Base-by-base conservation (phyloP, 2,888 invertebrate genomes). In the Dicyrtoma fusca region DNA sequence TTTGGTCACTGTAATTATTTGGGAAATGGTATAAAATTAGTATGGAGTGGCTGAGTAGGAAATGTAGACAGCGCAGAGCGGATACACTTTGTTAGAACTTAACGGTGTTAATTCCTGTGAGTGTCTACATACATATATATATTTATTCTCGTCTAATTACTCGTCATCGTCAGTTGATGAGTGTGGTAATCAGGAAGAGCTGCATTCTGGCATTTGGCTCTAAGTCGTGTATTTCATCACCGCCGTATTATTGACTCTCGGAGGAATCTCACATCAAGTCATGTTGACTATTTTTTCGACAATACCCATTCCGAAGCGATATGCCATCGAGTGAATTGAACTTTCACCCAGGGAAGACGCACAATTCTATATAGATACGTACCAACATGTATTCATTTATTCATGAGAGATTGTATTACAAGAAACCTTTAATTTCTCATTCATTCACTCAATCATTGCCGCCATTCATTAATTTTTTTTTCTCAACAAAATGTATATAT, bases 81-180 rank as follows among this genome's bases (percentile, higher is more conserved):
- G 55, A 55, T 55, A 25, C 13, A 21, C 55, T 55, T 55, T 25
- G 25, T 55, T 55, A 55, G 21, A 55, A 23, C 13, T 17, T 51
- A 51, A 21, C 51, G n/a, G 17, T 51, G 51, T 51, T 17, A 11
- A 49, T 49, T 17, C 21, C 6, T 3, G 1, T 51, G 51, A 3
- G 5, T 23, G 23, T 21, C n/a, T n/a, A n/a, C n/a, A n/a, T n/a
- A n/a, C n/a, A n/a, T n/a, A n/a, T n/a, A n/a, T n/a, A n/a, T n/a
- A n/a, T n/a, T n/a, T n/a, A n/a, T n/a, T n/a, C 47, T 23, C 21
- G 8, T 63, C 63, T 63, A 63, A 63, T 63, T 63, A 63, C 47
- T 63, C 13, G 25, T 23, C 55, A 8, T 23, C 55, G 25, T 55
- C 45, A 44, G 44, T 42, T 63, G 1, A n/a, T n/a, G 57, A 57